Conservation (phyloP, 2,888 invertebrate species). For the Aphelenchoides bicaudatus region DNA sequence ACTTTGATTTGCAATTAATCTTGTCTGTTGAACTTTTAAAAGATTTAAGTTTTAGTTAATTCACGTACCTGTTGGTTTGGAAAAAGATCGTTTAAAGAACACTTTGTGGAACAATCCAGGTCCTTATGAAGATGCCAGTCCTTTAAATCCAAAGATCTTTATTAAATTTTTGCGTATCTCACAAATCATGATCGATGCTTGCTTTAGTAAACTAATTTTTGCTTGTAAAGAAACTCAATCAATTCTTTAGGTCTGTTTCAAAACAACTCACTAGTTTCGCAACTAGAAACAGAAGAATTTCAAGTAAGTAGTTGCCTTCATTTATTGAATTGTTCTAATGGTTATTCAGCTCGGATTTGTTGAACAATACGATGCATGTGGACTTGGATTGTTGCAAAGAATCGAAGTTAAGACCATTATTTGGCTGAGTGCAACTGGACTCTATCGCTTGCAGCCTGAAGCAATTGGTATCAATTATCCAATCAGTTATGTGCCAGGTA, state of each 20-base stretch:
- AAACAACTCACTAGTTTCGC: slow-evolving; percentile 19
- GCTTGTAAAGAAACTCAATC: background rate
- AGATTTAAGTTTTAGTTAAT: slow-evolving; percentile 21
- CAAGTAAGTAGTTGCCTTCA: no score
- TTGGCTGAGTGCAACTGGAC: slow-evolving; percentile 51
- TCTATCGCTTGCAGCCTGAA: slow-evolving; percentile 45
- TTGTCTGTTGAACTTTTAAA: background rate
- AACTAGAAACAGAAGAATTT: slow-evolving; percentile 34
- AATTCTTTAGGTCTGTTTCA: slow-evolving; percentile 23
- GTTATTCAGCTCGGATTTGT: slow-evolving; percentile 48
- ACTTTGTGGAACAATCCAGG: slow-evolving; percentile 55
- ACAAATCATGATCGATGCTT: slow-evolving; percentile 41
- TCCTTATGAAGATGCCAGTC: slow-evolving; percentile 45
- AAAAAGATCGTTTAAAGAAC: slow-evolving; percentile 32
- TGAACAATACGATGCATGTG: slow-evolving; percentile 55
- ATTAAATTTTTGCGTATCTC: slow-evolving; percentile 46
- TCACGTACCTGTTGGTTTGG: slow-evolving; percentile 34
- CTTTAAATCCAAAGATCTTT: slow-evolving; percentile 49
- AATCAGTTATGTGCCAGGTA: slow-evolving; percentile 54
- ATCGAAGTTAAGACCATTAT: slow-evolving; percentile 36
- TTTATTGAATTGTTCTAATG: no score
- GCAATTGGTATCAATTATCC: slow-evolving; percentile 46
- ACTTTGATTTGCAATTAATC: background rate
- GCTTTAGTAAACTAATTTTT: slow-evolving; percentile 30
- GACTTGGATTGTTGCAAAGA: slow-evolving; percentile 41